Evolutionary conservation across 1,140 invertebrate genomes (phyloP), one percentile per base, ranked within the genome.

Genomic region (Drosophila melanica): DNA sequence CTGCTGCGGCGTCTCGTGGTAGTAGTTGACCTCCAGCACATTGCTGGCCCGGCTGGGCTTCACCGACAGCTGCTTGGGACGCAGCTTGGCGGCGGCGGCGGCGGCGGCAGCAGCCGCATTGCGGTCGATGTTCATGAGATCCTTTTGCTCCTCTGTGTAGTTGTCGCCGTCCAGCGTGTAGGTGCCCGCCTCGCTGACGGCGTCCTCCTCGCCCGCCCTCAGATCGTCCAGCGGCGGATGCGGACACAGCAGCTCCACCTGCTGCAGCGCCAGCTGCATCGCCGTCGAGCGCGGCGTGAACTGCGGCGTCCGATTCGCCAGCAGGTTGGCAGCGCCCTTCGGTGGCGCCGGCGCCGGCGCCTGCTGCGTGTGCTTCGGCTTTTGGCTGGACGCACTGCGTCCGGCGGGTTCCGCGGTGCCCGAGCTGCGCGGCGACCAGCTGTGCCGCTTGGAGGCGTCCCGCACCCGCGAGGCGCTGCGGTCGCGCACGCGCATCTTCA

Each of bases 91-190:
- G 2, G 67, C 66, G 2, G 74, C 72, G 1, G 47, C 23, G 1
- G 47, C 27, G 4, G 27, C 27, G 1, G 30, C 30, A 1, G 42
- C 44, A 0, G 85, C 85, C 3, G 72, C 79, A 47, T 79, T 87
- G 11, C 84, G 71, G 50, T 98, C 97, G 76, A 98, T 98, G 81
- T 96, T 96, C 94, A 96, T 96, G 77, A 96, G 93, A 47, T 97
- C 97, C 92, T 96, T 95, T 73, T 97, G 96, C 81, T 97, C 96
- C 81, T 97, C 97, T 1, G 96, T 95, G 76, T 96, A 96, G 90
- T 95, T 95, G 75, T 97, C 96, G 59, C 95, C 95, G 77, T 97
- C 96, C 37, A 98, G 95, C 0, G 97, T 98, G 76, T 98, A 98
- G 1, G 97, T 98, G 30, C 97, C 97, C 6, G 96, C 94, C 90